Percentiles rank a stretch among this genome's conserved stretches.
phyloP scores from a whole-genome alignment of 2,797 vertebrate species.

The Scarus forsteni region DNA sequence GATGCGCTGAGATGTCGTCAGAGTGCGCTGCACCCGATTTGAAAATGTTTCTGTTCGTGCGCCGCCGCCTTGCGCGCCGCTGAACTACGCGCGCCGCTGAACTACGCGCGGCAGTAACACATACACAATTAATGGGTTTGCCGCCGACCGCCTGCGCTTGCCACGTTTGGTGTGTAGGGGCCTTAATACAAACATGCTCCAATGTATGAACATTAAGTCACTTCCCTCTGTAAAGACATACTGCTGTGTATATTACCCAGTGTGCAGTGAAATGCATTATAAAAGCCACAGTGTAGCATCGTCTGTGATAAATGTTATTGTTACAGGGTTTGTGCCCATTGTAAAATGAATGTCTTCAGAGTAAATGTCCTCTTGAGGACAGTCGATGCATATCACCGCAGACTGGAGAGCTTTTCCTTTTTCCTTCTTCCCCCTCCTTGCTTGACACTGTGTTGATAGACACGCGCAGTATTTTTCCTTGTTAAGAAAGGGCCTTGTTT shows the following conservation, averaged over 20 bases:
- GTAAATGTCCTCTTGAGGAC: slow-evolving; percentile 80
- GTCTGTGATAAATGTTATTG: slow-evolving; percentile 63
- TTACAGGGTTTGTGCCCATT: slow-evolving; percentile 52
- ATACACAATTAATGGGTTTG: too few relatives aligned
- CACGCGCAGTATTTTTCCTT: slow-evolving; percentile 82
- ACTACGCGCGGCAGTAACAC: too few relatives aligned
- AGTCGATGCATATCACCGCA: slow-evolving; percentile 76
- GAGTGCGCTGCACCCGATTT: too few relatives aligned
- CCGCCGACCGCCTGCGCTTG: too few relatives aligned
- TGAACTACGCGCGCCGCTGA: too few relatives aligned
- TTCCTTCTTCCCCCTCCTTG: slow-evolving; percentile 23
- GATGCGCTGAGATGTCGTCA: too few relatives aligned
- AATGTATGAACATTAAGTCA: background rate
- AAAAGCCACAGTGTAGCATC: slow-evolving; percentile 18
- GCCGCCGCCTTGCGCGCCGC: too few relatives aligned
- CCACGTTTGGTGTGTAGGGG: too few relatives aligned
- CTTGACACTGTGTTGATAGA: slow-evolving; percentile 79
- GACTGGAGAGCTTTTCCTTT: slow-evolving; percentile 70
- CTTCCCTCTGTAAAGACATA: slow-evolving; percentile 14
- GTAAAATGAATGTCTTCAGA: slow-evolving; percentile 72
- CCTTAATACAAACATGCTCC: background rate
- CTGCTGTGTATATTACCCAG: background rate
- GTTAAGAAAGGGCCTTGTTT: slow-evolving; percentile 83
- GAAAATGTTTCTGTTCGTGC: too few relatives aligned
- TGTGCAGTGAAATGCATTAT: slow-evolving; percentile 19